Base-by-base conservation (phyloP, 2,797 vertebrate genomes). In the Meda fulgida region DNA sequence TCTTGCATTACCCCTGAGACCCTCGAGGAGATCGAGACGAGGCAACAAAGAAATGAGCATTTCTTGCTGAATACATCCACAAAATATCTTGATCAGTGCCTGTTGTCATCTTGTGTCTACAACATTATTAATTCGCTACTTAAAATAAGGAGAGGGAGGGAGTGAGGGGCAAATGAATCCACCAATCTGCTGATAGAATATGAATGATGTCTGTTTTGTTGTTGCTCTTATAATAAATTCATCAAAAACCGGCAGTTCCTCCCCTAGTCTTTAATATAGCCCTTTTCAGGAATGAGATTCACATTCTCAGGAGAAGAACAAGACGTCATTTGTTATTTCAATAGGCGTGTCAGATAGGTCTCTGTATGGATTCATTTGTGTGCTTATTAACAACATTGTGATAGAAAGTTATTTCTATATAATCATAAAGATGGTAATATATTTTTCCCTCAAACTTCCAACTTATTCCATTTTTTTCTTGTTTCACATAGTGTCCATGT, bases 11-110 rank as follows among this genome's bases (percentile, higher is more conserved):
- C 84, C 46, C 84, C 85, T 11, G 26, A 73, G 89, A 85, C 90
- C 91, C 90, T 92, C 93, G 87, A 94, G 94, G 93, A 95, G 91
- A 67, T 85, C 87, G 90, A 73, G 72, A 90, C 91, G 87, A 84
- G 84, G 89, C 92, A 94, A 94, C 91, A 89, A 96, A 97, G 96
- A 96, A 96, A 97, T 96, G 95, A 94, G 93, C 95, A 94, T 95
- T 96, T 97, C 87, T 88, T 90, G 94, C 96, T 97, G 96, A 97
- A 97, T 96, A 97, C 96, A 95, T 96, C 96, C 95, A 89, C 94
- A 96, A 97, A 96, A 97, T 96, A 96, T 96, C 95, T 96, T 96
- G 96, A 97, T 96, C 95, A 96, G 95, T 94, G 94, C 95, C 94
- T 95, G 95, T 95, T 95, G 96, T 96, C 96, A 95, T 95, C 91